phyloP scores from a whole-genome alignment of 2,888 invertebrate species.

The Clunio marinus region DNA sequence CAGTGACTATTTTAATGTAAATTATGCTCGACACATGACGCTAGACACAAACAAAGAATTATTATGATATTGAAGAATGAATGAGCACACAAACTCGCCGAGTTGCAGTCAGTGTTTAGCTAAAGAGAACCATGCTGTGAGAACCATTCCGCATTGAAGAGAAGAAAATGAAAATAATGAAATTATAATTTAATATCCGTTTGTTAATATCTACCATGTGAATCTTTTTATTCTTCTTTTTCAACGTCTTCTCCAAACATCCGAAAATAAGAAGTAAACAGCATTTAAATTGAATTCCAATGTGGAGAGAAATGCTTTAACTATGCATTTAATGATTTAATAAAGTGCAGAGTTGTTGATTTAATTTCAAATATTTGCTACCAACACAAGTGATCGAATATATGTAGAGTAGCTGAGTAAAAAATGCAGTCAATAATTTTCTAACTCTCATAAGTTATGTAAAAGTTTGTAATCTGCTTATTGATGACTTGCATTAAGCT shows the following conservation, averaged over 20 bases:
- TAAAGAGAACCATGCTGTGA: conserved; percentile 18
- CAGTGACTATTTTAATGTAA: too few relatives aligned
- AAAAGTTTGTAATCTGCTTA: background rate
- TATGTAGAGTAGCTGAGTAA: too few relatives aligned
- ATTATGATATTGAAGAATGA: background rate
- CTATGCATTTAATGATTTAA: background rate
- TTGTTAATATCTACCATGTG: conserved; percentile 18
- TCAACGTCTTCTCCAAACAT: background rate
- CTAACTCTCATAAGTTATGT: background rate
- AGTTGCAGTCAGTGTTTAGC: background rate
- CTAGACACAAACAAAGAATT: conserved; percentile 1
- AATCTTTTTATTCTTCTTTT: background rate
- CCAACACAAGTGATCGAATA: too few relatives aligned
- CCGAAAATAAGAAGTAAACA: background rate
- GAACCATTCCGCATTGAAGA: background rate
- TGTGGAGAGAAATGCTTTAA: background rate
- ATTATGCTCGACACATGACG: background rate
- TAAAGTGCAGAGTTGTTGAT: background rate
- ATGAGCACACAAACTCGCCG: background rate
- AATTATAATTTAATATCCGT: conserved; percentile 26
- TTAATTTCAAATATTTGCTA: too few relatives aligned
- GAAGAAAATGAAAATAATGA: background rate
- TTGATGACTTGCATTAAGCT: too few relatives aligned
- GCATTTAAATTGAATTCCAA: background rate
- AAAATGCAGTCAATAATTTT: background rate